Conservation (phyloP, 2,797 vertebrate species). For the Siniperca undulata region DNA sequence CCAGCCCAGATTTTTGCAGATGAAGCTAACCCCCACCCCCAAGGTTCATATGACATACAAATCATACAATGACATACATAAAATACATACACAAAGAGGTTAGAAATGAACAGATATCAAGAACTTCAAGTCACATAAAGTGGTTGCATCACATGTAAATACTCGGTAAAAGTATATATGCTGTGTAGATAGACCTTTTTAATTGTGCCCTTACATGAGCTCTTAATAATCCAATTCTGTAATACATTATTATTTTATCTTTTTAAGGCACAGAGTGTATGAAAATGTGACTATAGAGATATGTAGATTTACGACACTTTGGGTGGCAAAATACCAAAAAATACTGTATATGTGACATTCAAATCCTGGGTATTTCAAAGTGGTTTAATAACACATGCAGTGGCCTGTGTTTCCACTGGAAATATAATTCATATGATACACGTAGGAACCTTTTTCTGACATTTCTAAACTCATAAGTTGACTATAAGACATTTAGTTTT, state of each 20-base stretch:
- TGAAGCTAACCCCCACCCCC: neutral
- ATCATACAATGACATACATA: neutral
- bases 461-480: slow-evolving; percentile 14
- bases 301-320: neutral
- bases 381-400: slow-evolving; percentile 10
- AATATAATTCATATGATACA: slow-evolving; percentile 28
- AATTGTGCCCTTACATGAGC: neutral
- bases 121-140: neutral
- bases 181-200: neutral
- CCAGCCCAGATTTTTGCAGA: neutral
- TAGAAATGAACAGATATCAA: neutral
- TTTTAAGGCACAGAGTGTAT: neutral
- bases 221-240: neutral
- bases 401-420: neutral
- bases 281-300: slow-evolving; percentile 1
- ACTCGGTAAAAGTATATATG: no score
- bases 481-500: slow-evolving; percentile 1
- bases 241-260: neutral
- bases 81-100: slow-evolving; percentile 2
- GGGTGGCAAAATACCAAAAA: neutral
- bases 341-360: slow-evolving; percentile 14
- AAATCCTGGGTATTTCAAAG: slow-evolving; percentile 13
- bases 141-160: slow-evolving; percentile 1
- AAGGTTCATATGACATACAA: neutral
- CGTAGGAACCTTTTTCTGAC: slow-evolving; percentile 21